Conservation (phyloP, 2,113 vertebrate genomes). For the Ochotona curzoniae region DNA sequence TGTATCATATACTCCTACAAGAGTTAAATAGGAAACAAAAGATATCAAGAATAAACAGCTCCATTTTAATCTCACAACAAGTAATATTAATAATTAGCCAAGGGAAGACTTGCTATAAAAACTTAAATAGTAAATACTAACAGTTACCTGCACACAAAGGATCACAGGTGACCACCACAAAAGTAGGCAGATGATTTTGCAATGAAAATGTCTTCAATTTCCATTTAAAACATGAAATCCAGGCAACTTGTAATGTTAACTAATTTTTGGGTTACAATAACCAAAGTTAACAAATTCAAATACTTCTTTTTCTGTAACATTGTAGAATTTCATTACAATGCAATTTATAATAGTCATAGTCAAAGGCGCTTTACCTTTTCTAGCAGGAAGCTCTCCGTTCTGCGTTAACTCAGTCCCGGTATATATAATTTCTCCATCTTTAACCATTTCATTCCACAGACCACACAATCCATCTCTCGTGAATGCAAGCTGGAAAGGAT, state of each 20-base stretch:
- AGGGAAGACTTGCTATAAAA: constrained; percentile 18
- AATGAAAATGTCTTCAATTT: background rate
- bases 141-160: background rate
- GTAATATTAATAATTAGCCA: constrained; percentile 33
- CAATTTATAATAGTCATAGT: background rate
- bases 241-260: background rate
- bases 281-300: background rate
- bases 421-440: constrained; percentile 97
- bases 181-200: background rate
- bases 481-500: constrained; percentile 92
- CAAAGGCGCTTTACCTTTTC: constrained; percentile 85
- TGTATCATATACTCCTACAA: background rate
- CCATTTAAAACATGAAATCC: background rate
- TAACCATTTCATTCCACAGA: constrained; percentile 99
- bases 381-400: constrained; percentile 87
- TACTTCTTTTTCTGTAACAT: background rate
- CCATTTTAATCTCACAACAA: constrained; percentile 2
- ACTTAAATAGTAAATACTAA: constrained; percentile 18
- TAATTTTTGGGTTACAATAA: background rate
- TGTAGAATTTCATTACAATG: background rate
- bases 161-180: background rate
- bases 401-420: constrained; percentile 91
- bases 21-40: background rate
- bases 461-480: constrained; percentile 96
- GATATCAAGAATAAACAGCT: background rate